These are phyloP conservation scores for Zeugodacus cucurbitae DNA, from an alignment of 1,140 invertebrate species.

Conservation along the genomic window DNA sequence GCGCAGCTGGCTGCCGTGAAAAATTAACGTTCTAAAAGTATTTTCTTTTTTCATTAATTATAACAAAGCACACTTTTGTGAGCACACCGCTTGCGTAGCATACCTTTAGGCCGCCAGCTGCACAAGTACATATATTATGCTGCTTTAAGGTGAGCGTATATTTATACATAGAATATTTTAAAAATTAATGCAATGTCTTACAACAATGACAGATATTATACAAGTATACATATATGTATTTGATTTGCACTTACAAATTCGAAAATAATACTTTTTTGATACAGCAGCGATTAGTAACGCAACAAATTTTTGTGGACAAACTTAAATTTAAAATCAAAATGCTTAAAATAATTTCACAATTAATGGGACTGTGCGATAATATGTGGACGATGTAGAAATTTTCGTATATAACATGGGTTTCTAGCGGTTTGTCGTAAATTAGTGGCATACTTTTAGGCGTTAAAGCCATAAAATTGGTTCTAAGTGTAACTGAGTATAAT, in stretches of 20 bases:
- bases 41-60: neutral
- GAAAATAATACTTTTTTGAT: constrained; percentile 34
- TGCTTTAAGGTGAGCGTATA: neutral
- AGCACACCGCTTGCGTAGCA: neutral
- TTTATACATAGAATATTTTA: neutral
- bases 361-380: neutral
- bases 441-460: too few species aligned
- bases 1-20: neutral
- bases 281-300: neutral
- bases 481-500: neutral
- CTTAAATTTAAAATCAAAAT: neutral
- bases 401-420: neutral
- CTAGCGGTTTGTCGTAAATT: too few species aligned
- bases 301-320: neutral
- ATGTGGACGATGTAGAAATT: neutral
- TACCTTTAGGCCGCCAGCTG: neutral
- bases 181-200: too few species aligned
- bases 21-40: neutral
- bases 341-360: neutral
- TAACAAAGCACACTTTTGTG: neutral
- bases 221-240: neutral
- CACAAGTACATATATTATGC: neutral
- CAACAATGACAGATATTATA: neutral
- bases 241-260: neutral
- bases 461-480: neutral